Evolutionary conservation across 2,113 vertebrate genomes (phyloP), one percentile per base, ranked within the genome.

Genomic region (Papio anubis): DNA sequence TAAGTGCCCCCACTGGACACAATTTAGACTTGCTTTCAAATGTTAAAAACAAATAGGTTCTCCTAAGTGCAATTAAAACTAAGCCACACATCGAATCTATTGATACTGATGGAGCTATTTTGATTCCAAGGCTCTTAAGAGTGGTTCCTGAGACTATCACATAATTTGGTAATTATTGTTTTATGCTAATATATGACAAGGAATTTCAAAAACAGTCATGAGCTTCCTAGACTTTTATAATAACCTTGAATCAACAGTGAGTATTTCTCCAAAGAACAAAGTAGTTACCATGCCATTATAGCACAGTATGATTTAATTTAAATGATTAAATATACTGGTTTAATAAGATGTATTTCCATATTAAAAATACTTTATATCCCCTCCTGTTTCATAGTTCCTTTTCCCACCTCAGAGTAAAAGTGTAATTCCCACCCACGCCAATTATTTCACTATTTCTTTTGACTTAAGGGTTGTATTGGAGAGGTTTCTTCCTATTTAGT

Each of bases 21-120:
- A 98, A 98, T 98, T 98, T 98, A 97, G 95, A 97, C 93, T 98
- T 97, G 96, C 68, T 98, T 99, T 98, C 96, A 98, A 98, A 97
- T 98, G 97, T 93, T 97, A 98, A 99, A 98, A 98, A 97, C 94
- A 99, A 98, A 98, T 79, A 98, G 89, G 96, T 98, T 98, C 97
- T 97, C 98, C 97, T 97, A 98, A 75, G 40, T 94, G 84, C 98
- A 98, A 98, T 98, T 98, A 98, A 98, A 98, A 96, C 75, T 96
- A 97, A 86, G 98, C 91, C 96, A 98, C 78, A 96, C 48, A 97
- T 91, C 59, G 96, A 98, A 98, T 96, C 96, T 97, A 96, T 96
- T 98, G 98, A 93, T 97, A 95, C 43, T 90, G 89, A 97, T 83
- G 92, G 95, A 78, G 96, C 82, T 95, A 94, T 98, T 98, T 97